Evolutionary conservation across 2,797 vertebrate species (phyloP).

Genomic region (Tokudaia tokunoshimensis): DNA sequence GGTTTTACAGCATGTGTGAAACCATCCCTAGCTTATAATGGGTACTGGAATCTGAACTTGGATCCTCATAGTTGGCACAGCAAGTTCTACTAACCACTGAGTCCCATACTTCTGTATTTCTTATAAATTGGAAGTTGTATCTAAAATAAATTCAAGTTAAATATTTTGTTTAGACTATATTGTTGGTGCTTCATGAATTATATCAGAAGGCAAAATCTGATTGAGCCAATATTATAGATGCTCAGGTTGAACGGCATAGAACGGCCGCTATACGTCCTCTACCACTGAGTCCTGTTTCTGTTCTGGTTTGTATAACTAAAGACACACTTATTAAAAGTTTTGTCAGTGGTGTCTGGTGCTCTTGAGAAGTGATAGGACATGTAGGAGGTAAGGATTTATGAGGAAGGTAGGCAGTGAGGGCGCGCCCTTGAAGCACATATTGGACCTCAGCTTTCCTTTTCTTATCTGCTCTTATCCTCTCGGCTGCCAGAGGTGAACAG

Average conservation of each 20-base stretch:
- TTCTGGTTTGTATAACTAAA: neutral
- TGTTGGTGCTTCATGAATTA: neutral
- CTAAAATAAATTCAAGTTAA: neutral
- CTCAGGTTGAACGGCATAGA: neutral
- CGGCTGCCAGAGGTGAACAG: neutral
- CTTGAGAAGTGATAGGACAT: too few species aligned
- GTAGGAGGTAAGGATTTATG: neutral
- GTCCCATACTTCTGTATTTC: neutral
- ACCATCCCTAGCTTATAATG: neutral
- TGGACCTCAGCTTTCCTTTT: neutral
- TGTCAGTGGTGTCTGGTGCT: neutral
- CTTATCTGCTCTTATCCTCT: neutral
- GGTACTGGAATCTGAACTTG: neutral
- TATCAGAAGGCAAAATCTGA: neutral
- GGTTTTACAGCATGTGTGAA: neutral
- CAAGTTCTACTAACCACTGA: neutral
- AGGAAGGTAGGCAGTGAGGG: neutral
- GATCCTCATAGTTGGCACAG: neutral
- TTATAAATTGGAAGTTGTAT: neutral
- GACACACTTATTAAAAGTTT: neutral
- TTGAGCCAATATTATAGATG: neutral
- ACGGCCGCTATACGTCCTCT: neutral
- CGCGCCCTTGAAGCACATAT: neutral
- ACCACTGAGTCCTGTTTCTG: neutral
- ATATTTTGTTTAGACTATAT: neutral